Evolutionary conservation across 2,797 vertebrate species (phyloP).

Genomic region (Gadopsis marmoratus): DNA sequence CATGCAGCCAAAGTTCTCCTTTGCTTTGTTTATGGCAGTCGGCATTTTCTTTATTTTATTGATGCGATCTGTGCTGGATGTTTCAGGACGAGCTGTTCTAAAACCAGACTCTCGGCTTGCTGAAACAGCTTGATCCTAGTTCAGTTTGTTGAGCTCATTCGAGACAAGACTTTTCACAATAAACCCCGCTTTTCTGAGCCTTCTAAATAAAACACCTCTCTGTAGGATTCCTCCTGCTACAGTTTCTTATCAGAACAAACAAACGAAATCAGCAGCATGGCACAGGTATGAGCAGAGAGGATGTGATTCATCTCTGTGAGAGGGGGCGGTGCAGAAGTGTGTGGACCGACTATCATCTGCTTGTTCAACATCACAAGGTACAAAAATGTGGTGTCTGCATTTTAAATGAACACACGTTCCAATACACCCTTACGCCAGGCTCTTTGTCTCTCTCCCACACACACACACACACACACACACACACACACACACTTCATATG

Average conservation of each 20-base stretch:
- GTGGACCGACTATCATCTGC: background rate
- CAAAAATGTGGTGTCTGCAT: constrained; percentile 41
- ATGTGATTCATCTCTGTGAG: constrained; percentile 24
- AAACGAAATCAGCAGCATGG: background rate
- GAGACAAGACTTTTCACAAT: background rate
- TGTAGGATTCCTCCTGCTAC: constrained; percentile 5
- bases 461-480: constrained; percentile 4
- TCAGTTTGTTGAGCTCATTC: background rate
- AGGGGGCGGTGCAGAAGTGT: background rate
- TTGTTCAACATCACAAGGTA: constrained; percentile 34
- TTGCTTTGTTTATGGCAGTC: background rate
- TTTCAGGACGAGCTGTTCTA: background rate
- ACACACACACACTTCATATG: constrained; percentile 11
- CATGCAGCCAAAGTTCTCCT: background rate
- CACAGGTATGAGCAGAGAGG: constrained; percentile 10
- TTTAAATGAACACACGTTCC: constrained; percentile 35
- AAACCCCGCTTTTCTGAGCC: background rate
- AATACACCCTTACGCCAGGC: constrained; percentile 16
- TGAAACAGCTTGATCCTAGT: background rate
- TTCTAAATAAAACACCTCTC: constrained; percentile 24
- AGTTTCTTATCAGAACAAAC: constrained; percentile 10
- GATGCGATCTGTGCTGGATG: background rate
- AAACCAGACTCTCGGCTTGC: background rate
- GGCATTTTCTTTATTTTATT: background rate
- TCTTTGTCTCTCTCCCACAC: background rate